Conservation (phyloP, 2,113 vertebrate genomes). For the Narcine bancroftii region DNA sequence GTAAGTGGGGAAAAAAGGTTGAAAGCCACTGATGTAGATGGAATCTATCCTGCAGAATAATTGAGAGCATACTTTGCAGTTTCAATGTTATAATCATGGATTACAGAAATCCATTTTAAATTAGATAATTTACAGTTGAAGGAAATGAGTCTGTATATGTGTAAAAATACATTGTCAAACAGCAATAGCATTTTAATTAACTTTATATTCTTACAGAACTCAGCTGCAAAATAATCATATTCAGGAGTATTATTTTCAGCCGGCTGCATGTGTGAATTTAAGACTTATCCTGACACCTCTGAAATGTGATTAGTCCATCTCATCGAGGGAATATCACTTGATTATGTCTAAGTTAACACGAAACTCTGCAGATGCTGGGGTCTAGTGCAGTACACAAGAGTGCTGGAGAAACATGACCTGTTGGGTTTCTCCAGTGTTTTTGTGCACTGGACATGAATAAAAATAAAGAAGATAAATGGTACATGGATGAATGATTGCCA, state of each 20-base stretch:
- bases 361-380: too few species aligned
- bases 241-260: not conserved
- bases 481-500: not conserved
- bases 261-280: not conserved
- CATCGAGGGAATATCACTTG: slow-evolving; percentile 1
- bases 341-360: too few species aligned
- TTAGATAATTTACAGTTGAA: not conserved
- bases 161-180: not conserved
- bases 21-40: too few species aligned
- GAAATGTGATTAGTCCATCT: not conserved
- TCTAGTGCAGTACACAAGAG: too few species aligned
- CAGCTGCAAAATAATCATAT: not conserved
- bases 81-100: not conserved
- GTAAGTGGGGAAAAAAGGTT: too few species aligned
- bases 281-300: not conserved
- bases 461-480: not conserved
- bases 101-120: not conserved
- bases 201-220: not conserved
- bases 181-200: not conserved
- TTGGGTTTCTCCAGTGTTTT: too few species aligned
- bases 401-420: too few species aligned
- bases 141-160: not conserved
- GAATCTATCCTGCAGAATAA: not conserved
- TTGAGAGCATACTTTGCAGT: not conserved
- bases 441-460: too few species aligned